Conservation (phyloP, 2,797 vertebrate genomes). For the Microctenopoma stevenorrisi region DNA sequence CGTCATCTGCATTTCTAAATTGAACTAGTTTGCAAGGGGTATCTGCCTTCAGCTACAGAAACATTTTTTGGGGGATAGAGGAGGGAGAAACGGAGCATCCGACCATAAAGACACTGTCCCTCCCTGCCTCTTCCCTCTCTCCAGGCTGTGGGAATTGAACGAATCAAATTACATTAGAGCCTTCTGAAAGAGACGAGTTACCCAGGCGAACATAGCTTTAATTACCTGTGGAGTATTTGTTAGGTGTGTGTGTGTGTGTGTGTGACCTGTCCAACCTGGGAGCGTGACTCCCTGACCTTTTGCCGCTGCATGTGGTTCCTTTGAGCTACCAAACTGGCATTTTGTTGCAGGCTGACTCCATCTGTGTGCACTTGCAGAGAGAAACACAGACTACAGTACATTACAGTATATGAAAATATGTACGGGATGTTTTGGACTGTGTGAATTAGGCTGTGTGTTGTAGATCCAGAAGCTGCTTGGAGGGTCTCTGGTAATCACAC, state of each 20-base stretch:
- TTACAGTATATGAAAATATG: slow-evolving; percentile 36
- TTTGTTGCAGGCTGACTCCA: slow-evolving; percentile 39
- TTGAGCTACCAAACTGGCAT: slow-evolving; percentile 55
- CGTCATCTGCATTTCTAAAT: slow-evolving; percentile 9
- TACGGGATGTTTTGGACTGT: slow-evolving; percentile 40
- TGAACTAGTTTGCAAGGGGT: slow-evolving; percentile 18
- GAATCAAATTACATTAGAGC: slow-evolving; percentile 64
- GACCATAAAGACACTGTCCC: slow-evolving; percentile 55
- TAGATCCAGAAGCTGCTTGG: slow-evolving; percentile 53
- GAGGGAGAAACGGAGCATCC: slow-evolving; percentile 39
- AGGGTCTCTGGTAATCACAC: slow-evolving; percentile 76
- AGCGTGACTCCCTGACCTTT: slow-evolving; percentile 55
- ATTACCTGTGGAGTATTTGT: slow-evolving; percentile 66
- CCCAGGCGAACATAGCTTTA: slow-evolving; percentile 59
- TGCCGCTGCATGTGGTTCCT: slow-evolving; percentile 22
- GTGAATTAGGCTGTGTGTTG: slow-evolving; percentile 24
- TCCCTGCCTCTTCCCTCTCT: slow-evolving; percentile 22
- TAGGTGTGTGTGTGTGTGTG: slow-evolving; percentile 22
- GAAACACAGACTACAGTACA: not conserved
- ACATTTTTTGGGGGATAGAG: not conserved
- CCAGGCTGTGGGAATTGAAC: slow-evolving; percentile 57
- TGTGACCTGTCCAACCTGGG: slow-evolving; percentile 22
- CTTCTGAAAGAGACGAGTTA: slow-evolving; percentile 57
- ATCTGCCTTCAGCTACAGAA: not conserved
- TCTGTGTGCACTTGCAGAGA: slow-evolving; percentile 13